phyloP scores from a whole-genome alignment of 2,113 vertebrate species.

The Chinchilla lanigera region DNA sequence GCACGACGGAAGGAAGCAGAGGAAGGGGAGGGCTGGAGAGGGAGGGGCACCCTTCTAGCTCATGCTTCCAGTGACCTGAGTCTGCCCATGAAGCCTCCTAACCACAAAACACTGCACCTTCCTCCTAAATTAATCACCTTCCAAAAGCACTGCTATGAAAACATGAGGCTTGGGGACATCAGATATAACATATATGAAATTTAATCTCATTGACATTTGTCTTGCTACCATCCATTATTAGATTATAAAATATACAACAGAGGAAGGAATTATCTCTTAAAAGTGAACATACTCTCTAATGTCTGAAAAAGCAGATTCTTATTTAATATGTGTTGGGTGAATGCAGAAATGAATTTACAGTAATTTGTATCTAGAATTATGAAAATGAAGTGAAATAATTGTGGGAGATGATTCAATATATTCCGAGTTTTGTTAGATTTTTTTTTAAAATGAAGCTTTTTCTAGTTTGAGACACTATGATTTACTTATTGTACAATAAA shows the following conservation, averaged over 20 bases:
- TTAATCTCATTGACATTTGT: not conserved
- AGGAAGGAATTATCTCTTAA: not conserved
- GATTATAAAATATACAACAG: not conserved
- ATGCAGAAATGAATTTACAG: not conserved
- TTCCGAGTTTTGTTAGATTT: not conserved
- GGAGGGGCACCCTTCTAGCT: not conserved
- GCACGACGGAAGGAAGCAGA: not conserved
- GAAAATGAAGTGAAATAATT: not conserved
- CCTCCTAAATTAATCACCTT: not conserved
- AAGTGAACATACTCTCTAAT: not conserved
- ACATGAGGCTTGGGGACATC: not conserved
- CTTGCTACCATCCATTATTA: not conserved
- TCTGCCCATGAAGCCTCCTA: not conserved
- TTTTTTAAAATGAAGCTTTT: not conserved
- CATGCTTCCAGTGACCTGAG: not conserved
- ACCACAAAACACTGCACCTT: not conserved
- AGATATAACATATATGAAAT: not conserved
- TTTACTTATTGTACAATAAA: not conserved
- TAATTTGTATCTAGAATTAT: not conserved
- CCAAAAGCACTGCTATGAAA: not conserved
- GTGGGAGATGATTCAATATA: not conserved
- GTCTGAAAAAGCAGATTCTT: not conserved
- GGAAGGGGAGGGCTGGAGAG: not conserved
- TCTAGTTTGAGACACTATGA: not conserved
- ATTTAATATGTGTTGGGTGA: not conserved